phyloP scores from a whole-genome alignment of 2,888 invertebrate genomes.

The Nymphalis urticae region DNA sequence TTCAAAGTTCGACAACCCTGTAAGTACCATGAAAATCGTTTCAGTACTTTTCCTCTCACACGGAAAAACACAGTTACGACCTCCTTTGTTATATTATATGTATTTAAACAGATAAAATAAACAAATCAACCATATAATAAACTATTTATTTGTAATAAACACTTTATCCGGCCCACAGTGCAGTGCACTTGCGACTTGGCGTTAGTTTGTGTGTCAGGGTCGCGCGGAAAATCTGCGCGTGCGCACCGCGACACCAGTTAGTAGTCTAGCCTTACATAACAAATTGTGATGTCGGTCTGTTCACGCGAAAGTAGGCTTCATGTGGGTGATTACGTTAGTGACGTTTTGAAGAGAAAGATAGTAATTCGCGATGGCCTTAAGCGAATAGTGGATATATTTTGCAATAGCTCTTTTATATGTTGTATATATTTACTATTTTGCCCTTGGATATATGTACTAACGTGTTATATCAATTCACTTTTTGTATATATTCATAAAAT shows the following conservation, averaged over 20 bases:
- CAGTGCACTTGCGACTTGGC: conserved; percentile 48
- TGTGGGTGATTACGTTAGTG: conserved; percentile 18
- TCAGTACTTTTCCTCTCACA: neutral
- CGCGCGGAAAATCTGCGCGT: conserved; percentile 48
- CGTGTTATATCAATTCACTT: too few species aligned
- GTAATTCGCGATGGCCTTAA: neutral
- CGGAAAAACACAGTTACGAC: neutral
- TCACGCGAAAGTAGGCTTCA: conserved; percentile 10
- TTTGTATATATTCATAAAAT: too few species aligned
- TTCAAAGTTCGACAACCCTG: too few species aligned
- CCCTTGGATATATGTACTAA: neutral
- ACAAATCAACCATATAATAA: conserved; percentile 8
- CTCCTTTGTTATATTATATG: neutral
- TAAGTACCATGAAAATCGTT: neutral
- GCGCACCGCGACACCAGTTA: conserved; percentile 25
- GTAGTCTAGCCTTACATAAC: conserved; percentile 32
- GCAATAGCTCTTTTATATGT: neutral
- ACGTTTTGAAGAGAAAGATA: conserved; percentile 8
- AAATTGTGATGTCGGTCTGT: conserved; percentile 14
- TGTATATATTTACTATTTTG: neutral
- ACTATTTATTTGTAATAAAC: conserved; percentile 20
- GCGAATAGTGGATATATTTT: conserved; percentile 4
- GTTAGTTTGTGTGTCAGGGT: conserved; percentile 44
- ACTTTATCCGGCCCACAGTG: conserved; percentile 30
- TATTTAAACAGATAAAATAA: conserved; percentile 1